Base-by-base conservation (phyloP, 2,888 invertebrate species). In the Eupithecia inturbata region DNA sequence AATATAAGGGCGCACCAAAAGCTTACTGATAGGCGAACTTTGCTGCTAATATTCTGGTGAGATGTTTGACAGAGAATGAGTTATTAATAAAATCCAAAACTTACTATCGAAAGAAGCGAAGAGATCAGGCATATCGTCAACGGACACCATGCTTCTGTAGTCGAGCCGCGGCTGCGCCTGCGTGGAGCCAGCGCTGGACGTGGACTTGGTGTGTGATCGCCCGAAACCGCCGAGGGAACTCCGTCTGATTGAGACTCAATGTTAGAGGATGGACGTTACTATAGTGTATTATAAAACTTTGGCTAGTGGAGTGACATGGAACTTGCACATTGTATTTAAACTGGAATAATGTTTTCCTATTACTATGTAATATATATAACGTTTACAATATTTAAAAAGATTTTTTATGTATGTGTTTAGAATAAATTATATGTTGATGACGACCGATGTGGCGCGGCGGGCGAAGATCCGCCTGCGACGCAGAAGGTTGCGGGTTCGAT, bases 41-140 rank as follows among this genome's bases (percentile, higher is more conserved):
- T n/a, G n/a, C n/a, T n/a, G n/a, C n/a, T n/a, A n/a, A n/a, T n/a
- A n/a, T n/a, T n/a, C n/a, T n/a, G n/a, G n/a, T n/a, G n/a, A n/a
- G n/a, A n/a, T n/a, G n/a, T n/a, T n/a, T n/a, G n/a, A n/a, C n/a
- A n/a, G n/a, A n/a, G n/a, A n/a, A n/a, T n/a, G n/a, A n/a, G n/a
- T n/a, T n/a, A n/a, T n/a, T n/a, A n/a, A n/a, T n/a, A n/a, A n/a
- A n/a, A n/a, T n/a, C n/a, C n/a, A n/a, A n/a, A n/a, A n/a, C n/a
- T 96, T 92, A 98, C 98, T 98, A 91, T 99, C 98, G 88, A 99
- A 97, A 68, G 98, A 98, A 82, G 97, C 97, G 95, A 99, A 99
- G 81, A 99, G 95, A 92, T 98, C 98, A 6, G 99, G 98, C 96
- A 98, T 98, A 89, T 99, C 99, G 85, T 98, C 98, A 79, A 98